Conservation (phyloP, 2,797 vertebrate genomes). For the Phataginus tetradactyla region DNA sequence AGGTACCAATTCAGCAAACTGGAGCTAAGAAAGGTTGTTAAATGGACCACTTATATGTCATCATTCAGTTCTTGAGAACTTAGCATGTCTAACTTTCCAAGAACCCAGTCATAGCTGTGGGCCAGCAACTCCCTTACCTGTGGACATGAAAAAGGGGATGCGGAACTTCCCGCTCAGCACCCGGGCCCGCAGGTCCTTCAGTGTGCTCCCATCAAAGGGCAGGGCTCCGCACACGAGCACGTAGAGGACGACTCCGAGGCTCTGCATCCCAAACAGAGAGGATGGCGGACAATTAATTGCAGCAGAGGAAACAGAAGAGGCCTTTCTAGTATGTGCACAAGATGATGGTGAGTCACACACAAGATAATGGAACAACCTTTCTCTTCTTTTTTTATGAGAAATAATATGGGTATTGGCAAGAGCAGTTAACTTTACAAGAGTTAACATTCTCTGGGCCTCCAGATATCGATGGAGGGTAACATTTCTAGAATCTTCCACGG, state of each 20-base stretch:
- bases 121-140: conserved; percentile 86
- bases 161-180: conserved; percentile 98
- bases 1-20: neutral
- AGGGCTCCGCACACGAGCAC: conserved; percentile 97
- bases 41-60: neutral
- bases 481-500: neutral
- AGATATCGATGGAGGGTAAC: neutral
- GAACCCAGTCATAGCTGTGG: neutral
- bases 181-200: conserved; percentile 97
- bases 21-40: neutral
- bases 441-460: conserved; percentile 20
- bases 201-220: conserved; percentile 98
- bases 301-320: neutral
- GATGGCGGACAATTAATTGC: rapidly evolving
- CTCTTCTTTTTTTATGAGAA: neutral
- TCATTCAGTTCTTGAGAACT: neutral
- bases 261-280: conserved; percentile 85
- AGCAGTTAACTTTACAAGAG: neutral
- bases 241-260: conserved; percentile 97
- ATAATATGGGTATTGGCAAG: neutral
- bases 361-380: neutral
- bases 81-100: neutral
- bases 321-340: neutral
- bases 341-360: neutral
- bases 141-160: conserved; percentile 99